A percentile compares a stretch with the other conserved stretches of the same genome.
Evolutionary conservation across 2,888 invertebrate genomes (phyloP).

Genomic region (Drosophila robusta): DNA sequence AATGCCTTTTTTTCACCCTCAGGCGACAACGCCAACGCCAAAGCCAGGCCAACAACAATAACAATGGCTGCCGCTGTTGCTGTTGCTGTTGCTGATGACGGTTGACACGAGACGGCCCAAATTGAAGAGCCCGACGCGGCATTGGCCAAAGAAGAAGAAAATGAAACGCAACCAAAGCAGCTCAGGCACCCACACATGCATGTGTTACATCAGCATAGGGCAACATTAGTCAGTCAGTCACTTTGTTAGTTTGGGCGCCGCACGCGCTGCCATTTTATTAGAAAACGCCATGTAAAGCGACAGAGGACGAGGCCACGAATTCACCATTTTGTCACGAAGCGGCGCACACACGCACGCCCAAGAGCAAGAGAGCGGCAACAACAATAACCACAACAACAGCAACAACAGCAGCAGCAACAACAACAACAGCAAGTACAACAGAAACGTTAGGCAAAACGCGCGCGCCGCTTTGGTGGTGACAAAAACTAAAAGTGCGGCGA

Average conservation of each 20-base stretch:
- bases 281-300: conserved; percentile 77
- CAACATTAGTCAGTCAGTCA: conserved; percentile 16
- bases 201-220: conserved; percentile 32
- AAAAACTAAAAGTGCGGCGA: conserved; percentile 29
- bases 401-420: conserved; percentile 40
- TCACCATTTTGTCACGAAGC: conserved; percentile 76
- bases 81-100: conserved; percentile 74
- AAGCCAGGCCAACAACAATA: conserved; percentile 51
- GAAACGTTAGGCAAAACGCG: conserved; percentile 23
- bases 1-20: conserved; percentile 80
- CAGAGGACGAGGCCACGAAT: conserved; percentile 49
- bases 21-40: conserved; percentile 78
- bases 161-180: conserved; percentile 13
- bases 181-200: conserved; percentile 4
- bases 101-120: conserved; percentile 75
- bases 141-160: conserved; percentile 5
- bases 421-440: conserved; percentile 23
- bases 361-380: conserved; percentile 35
- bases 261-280: conserved; percentile 80
- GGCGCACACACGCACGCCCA: conserved; percentile 18
- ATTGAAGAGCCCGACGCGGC: conserved; percentile 52
- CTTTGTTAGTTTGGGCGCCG: conserved; percentile 21
- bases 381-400: conserved; percentile 41
- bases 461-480: conserved; percentile 44
- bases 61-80: conserved; percentile 54